phyloP scores from a whole-genome alignment of 2,888 invertebrate species.

The Spodoptera exigua region DNA sequence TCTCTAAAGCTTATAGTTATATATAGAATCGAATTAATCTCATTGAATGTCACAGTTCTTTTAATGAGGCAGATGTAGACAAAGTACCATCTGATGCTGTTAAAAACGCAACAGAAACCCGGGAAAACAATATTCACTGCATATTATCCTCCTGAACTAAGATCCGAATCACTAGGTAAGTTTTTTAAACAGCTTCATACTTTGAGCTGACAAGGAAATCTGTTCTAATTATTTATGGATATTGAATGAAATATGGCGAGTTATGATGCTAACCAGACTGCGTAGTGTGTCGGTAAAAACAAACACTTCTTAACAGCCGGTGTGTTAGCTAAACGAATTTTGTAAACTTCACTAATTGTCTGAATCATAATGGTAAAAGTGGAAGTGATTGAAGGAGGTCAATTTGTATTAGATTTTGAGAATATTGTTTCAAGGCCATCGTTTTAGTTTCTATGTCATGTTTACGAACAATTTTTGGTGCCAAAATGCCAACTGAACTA shows the following conservation, averaged over 20 bases:
- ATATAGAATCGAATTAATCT: no score
- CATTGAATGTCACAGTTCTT: no score
- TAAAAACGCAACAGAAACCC: no score
- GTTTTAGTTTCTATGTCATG: not conserved
- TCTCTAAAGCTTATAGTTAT: no score
- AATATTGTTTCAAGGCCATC: not conserved
- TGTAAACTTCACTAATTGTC: conserved; percentile 25
- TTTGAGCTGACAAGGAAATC: conserved; percentile 18
- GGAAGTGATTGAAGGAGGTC: conserved; percentile 1
- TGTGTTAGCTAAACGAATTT: conserved; percentile 33
- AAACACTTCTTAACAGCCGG: conserved; percentile 47
- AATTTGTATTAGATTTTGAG: conserved; percentile 11
- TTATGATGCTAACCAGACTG: conserved; percentile 61
- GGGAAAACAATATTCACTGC: no score
- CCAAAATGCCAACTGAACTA: no score
- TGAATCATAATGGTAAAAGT: conserved; percentile 42
- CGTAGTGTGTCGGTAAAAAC: conserved; percentile 47
- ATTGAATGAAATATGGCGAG: conserved; percentile 53
- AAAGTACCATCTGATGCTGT: no score
- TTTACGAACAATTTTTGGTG: no score
- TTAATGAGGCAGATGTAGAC: no score
- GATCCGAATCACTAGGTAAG: not conserved
- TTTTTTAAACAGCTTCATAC: conserved; percentile 5
- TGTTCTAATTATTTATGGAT: conserved; percentile 54
- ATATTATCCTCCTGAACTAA: no score